Base-by-base conservation (phyloP, 2,113 vertebrate genomes). In the Holacanthus passer region DNA sequence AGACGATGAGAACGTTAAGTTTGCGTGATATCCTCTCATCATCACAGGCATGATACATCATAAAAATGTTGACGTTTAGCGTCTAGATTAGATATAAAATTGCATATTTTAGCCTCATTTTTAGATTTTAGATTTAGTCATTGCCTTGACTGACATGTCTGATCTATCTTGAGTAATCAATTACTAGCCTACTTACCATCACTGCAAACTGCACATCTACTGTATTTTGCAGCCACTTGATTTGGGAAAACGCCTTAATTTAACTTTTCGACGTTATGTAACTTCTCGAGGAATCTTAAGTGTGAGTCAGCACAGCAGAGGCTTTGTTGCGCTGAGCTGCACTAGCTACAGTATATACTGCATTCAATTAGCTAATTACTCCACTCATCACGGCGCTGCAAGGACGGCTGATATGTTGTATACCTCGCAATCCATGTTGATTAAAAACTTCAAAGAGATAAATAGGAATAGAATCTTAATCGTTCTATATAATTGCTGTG, bases 341-440 rank as follows among this genome's bases (percentile, higher is more conserved):
- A 62, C 65, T 29, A 31, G 86, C 84, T 77, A 59, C 77, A 70
- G 58, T 50, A 58, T 75, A 80, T 62, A n/a, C 88, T 86, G 87
- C 88, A 90, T 84, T 92, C 86, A 90, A 84, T 94, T 87, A 88
- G 66, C 83, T 90, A 87, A 91, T 93, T 85, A 84, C 73, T 76
- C 52, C 56, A 84, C 55, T 86, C 53, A 67, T 82, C 81, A 62
- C 56, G 24, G 39, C 47, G 10, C 53, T 86, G 81, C 76, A 70
- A 79, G 71, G 65, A 79, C 59, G 71, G 78, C 65, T 63, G 55
- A 74, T 65, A 41, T 45, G 52, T 41, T 60, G 17, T 32, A 62
- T 60, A 56, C 32, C 50, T 67, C 58, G 69, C 41, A 67, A 78
- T 19, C 20, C 56, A 70, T 48, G 63, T 43, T 75, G 52, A 85